Base-by-base conservation (phyloP, 2,888 invertebrate species). In the Cylloceria caligata region DNA sequence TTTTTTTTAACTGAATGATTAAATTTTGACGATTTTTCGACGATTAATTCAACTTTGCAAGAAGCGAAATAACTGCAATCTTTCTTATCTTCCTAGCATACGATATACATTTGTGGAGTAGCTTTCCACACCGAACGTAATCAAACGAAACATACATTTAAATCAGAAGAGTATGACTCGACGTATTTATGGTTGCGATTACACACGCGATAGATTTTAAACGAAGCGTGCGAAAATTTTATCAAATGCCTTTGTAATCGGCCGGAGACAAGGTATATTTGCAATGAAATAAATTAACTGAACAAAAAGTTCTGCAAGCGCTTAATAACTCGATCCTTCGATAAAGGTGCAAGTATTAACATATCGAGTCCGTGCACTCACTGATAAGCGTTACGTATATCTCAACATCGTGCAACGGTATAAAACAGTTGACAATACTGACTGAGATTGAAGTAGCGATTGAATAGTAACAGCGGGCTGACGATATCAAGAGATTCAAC, bases 251-350 rank as follows among this genome's bases (percentile, higher is more conserved):
- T 45, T 30, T 16, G 27, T 7, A 34, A 16, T 30, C 34, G 47
- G 47, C 13, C 21, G 5, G 19, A 7, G 42, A 13, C 21, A 4
- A 24, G 34, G 4, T 9, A 52, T 72, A 30, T 72, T 72, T 72
- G 60, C 60, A 21, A 11, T 45, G 30, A 42, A 45, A 60, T 72
- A 72, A 60, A 72, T 65, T 47, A 47, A 9, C 30, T 27, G 16
- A 7, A 64, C 24, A 39, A 45, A 39, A 64, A 13, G 24, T n/a
- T n/a, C 2, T 6, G 24, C 19, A 24, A 4, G 39, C n/a, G 9
- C 47, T 27, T 6, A 34, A 34, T 34, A 30, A 27, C 30, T 57
- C 16, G 57, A n/a, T 21, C 21, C 4, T 49, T 30, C 34, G 16
- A 30, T 4, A n/a, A 57, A 57, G 9, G 1, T 30, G 16, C 16